These are phyloP conservation scores for Trididemnum clinides DNA, from an alignment of 23 tunicate species.

Conservation along the genomic window DNA sequence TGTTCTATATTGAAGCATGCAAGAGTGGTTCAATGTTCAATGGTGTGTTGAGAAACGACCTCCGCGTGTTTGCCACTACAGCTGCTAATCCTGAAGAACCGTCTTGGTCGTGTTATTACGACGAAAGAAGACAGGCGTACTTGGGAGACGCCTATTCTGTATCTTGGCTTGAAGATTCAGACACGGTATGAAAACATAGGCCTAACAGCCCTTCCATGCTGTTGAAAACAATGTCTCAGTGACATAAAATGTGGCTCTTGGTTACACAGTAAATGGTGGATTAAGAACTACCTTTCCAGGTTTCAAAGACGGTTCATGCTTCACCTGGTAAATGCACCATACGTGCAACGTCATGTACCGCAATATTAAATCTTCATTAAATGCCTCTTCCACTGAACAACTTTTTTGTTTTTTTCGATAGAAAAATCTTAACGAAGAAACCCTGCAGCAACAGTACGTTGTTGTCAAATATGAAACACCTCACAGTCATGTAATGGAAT, in stretches of 20 bases:
- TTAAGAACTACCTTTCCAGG: no score
- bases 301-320: no score
- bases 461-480: slow-evolving; percentile 66
- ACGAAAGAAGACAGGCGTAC: slow-evolving; percentile 52
- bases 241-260: no score
- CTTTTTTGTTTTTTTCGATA: background rate
- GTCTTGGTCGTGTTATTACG: slow-evolving; percentile 81
- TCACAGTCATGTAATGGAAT: slow-evolving; percentile 83
- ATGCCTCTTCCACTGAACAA: no score
- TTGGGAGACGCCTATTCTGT: slow-evolving; percentile 86
- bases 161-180: slow-evolving; percentile 87
- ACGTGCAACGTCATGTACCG: no score
- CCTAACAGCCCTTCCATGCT: no score
- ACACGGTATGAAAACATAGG: slow-evolving; percentile 50
- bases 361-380: no score
- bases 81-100: slow-evolving; percentile 78
- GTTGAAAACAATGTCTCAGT: no score
- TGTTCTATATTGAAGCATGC: slow-evolving; percentile 84
- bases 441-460: slow-evolving; percentile 63
- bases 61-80: slow-evolving; percentile 84
- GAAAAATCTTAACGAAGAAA: slow-evolving; percentile 70
- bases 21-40: slow-evolving; percentile 92
- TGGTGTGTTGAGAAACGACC: slow-evolving; percentile 16
- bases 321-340: no score
- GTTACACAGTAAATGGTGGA: no score